A percentile compares a stretch with the other conserved stretches of the same genome.
These are phyloP conservation scores for Antechinus flavipes DNA, from an alignment of 2,113 vertebrate species.

Conservation along the genomic window DNA sequence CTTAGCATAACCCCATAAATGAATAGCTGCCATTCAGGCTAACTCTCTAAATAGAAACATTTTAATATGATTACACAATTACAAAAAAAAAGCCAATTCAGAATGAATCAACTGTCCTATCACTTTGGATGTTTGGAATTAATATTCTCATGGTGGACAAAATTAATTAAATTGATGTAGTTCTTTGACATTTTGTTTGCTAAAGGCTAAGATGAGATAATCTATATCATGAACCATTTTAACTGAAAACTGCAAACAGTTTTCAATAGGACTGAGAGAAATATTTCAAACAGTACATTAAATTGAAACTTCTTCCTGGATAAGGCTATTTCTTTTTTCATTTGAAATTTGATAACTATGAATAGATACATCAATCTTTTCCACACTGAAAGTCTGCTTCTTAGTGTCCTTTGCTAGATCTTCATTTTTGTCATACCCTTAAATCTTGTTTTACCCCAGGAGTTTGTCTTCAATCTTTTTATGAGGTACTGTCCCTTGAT, in stretches of 20 bases:
- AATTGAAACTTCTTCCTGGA: not conserved
- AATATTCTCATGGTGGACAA: conserved; percentile 25
- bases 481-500: not conserved
- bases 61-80: not conserved
- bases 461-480: not conserved
- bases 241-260: not conserved
- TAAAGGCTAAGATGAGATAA: conserved; percentile 54
- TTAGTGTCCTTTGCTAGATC: not conserved
- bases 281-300: conserved; percentile 31
- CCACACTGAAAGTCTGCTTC: not conserved
- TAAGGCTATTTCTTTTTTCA: conserved; percentile 27
- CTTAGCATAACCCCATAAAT: not conserved
- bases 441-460: not conserved
- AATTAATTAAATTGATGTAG: conserved; percentile 33
- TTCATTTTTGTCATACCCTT: not conserved
- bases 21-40: not conserved
- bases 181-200: conserved; percentile 41
- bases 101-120: conserved; percentile 21
- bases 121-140: conserved; percentile 30
- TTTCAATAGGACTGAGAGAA: conserved; percentile 29
- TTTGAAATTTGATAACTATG: not conserved
- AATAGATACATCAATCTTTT: not conserved
- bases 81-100: not conserved
- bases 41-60: conserved; percentile 40
- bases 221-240: conserved; percentile 30